A percentile compares a stretch with the other conserved stretches of the same genome.
Conservation (phyloP, 1,140 invertebrate species). For the Listronotus oregonensis region DNA sequence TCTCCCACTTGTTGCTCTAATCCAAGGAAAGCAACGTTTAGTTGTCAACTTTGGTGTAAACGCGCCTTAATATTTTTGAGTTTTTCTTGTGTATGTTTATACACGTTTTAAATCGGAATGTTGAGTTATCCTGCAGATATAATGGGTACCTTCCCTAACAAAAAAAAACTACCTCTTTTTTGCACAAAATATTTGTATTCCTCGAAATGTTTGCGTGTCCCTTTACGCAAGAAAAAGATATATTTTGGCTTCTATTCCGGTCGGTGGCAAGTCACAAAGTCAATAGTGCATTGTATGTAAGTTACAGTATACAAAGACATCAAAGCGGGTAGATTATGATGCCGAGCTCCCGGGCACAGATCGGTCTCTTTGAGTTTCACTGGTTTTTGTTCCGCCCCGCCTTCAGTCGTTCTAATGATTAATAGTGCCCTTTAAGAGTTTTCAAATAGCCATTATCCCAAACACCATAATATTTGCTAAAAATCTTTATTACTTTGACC, state of each 20-base stretch:
- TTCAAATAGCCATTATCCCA: slow-evolving; percentile 28
- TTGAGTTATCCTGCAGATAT: too few relatives aligned
- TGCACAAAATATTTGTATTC: slow-evolving; percentile 27
- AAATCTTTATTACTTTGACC: slow-evolving; percentile 27
- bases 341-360: slow-evolving; percentile 27
- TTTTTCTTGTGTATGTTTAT: background rate
- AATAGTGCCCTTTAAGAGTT: slow-evolving; percentile 28
- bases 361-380: slow-evolving; percentile 24
- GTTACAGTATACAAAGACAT: slow-evolving; percentile 23
- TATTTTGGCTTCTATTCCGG: slow-evolving; percentile 31
- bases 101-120: background rate
- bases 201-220: slow-evolving; percentile 7
- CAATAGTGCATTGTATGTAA: slow-evolving; percentile 27
- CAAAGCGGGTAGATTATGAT: slow-evolving; percentile 29
- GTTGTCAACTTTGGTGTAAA: too few relatives aligned
- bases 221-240: slow-evolving; percentile 24
- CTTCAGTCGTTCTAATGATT: slow-evolving; percentile 25
- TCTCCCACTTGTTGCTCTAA: too few relatives aligned
- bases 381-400: slow-evolving; percentile 31
- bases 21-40: too few relatives aligned
- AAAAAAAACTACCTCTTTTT: slow-evolving; percentile 2
- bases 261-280: slow-evolving; percentile 31
- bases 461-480: slow-evolving; percentile 37
- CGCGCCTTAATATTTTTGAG: too few relatives aligned
- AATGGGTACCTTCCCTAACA: too few relatives aligned